Evolutionary conservation across 2,797 vertebrate species (phyloP).

Genomic region (Hoplostethus mediterraneus): DNA sequence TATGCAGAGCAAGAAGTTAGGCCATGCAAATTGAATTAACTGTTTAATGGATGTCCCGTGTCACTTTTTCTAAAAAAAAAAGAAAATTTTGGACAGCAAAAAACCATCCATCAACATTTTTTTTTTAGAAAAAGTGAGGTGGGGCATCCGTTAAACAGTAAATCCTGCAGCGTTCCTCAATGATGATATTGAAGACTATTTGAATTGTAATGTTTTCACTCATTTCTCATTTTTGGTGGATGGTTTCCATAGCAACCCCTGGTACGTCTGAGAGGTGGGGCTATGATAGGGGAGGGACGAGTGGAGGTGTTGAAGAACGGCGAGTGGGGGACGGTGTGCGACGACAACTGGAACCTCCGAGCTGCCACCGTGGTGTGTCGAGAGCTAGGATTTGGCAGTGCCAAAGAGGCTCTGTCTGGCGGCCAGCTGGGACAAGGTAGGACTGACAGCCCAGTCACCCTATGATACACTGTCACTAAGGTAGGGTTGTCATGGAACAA

Average conservation of each 20-base stretch:
- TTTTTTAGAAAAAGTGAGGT: no score
- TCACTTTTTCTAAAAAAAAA: no score
- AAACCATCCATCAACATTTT: no score
- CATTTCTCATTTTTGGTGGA: neutral
- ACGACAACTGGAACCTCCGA: slow-evolving; percentile 91
- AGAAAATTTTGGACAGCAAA: no score
- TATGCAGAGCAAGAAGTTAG: neutral
- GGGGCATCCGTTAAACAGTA: no score
- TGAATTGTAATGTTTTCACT: no score
- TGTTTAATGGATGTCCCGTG: no score
- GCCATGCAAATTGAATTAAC: no score
- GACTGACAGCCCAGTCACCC: slow-evolving; percentile 18
- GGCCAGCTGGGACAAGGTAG: slow-evolving; percentile 93
- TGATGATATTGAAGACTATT: no score
- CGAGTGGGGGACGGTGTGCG: slow-evolving; percentile 94
- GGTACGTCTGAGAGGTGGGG: slow-evolving; percentile 93
- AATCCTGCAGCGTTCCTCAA: no score
- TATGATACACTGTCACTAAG: no score
- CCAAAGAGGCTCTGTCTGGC: slow-evolving; percentile 90
- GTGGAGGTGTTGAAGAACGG: slow-evolving; percentile 96
- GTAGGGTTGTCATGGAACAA: neutral
- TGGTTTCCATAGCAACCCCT: slow-evolving; percentile 88
- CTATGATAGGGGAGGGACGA: slow-evolving; percentile 91
- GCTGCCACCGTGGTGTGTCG: slow-evolving; percentile 94
- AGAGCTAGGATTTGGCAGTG: slow-evolving; percentile 94